Percentiles rank a stretch among this genome's conserved stretches.
These are phyloP conservation scores for Chouioia cunea DNA, from an alignment of 2,888 invertebrate species.

Conservation along the genomic window DNA sequence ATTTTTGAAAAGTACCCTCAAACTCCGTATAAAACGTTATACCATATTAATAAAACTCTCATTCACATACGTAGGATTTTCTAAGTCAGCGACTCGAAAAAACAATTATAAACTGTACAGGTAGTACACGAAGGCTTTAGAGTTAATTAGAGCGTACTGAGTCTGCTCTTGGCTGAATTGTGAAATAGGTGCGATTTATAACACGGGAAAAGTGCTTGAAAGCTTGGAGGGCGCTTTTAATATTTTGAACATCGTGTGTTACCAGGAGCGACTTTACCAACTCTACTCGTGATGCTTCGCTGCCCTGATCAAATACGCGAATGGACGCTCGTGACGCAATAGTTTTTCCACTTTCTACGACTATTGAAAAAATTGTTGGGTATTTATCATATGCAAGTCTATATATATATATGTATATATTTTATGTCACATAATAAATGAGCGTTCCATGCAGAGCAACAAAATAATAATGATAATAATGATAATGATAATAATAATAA, in stretches of 20 bases:
- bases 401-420: background rate
- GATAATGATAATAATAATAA: slow-evolving; percentile 4
- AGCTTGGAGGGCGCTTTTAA: too few relatives aligned
- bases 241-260: background rate
- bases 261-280: background rate
- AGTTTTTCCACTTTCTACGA: slow-evolving; percentile 10
- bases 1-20: too few relatives aligned
- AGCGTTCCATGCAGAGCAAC: slow-evolving; percentile 34
- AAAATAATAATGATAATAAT: slow-evolving; percentile 1
- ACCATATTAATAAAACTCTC: too few relatives aligned
- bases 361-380: slow-evolving; percentile 14
- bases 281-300: slow-evolving; percentile 10
- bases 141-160: too few relatives aligned
- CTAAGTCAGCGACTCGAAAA: too few relatives aligned
- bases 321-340: slow-evolving; percentile 29
- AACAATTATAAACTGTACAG: too few relatives aligned
- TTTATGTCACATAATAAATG: slow-evolving; percentile 9
- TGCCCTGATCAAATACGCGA: slow-evolving; percentile 46
- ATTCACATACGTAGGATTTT: too few relatives aligned
- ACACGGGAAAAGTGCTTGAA: too few relatives aligned
- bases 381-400: background rate
- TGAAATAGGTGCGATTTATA: too few relatives aligned
- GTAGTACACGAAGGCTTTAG: too few relatives aligned
- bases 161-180: too few relatives aligned
- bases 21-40: too few relatives aligned